Evolutionary conservation across 2,888 invertebrate genomes (phyloP).

Genomic region (Lottia gigantea): DNA sequence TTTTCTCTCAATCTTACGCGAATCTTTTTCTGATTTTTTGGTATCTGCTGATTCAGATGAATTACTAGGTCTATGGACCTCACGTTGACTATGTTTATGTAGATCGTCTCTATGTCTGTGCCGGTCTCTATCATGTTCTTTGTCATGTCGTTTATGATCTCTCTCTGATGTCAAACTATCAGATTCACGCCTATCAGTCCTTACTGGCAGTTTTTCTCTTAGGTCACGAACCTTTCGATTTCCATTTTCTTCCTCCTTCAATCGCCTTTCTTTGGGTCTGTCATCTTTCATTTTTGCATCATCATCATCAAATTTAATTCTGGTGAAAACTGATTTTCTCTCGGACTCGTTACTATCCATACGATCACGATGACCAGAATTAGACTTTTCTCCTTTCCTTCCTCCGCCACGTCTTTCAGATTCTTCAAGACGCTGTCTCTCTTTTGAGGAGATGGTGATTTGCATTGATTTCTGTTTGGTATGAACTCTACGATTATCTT

Average conservation of each 20-base stretch:
- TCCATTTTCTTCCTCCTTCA: slow-evolving; percentile 25
- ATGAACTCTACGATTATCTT: slow-evolving; percentile 26
- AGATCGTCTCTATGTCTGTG: slow-evolving; percentile 1
- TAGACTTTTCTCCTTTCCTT: slow-evolving; percentile 53
- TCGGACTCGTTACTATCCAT: slow-evolving; percentile 24
- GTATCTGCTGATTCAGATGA: slow-evolving; percentile 29
- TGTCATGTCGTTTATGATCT: neutral
- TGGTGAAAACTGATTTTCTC: slow-evolving; percentile 18
- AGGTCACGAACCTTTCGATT: slow-evolving; percentile 14
- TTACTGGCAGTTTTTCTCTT: slow-evolving; percentile 15
- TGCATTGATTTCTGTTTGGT: slow-evolving; percentile 32
- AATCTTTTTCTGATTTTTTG: slow-evolving; percentile 26
- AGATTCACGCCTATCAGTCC: slow-evolving; percentile 19
- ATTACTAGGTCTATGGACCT: slow-evolving; percentile 11
- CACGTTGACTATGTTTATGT: slow-evolving; percentile 16
- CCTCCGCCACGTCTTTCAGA: slow-evolving; percentile 35
- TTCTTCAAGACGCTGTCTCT: slow-evolving; percentile 34
- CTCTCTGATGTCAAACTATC: neutral
- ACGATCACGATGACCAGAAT: slow-evolving; percentile 63
- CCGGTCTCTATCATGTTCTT: neutral
- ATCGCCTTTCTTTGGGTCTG: slow-evolving; percentile 22
- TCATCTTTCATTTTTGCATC: slow-evolving; percentile 27
- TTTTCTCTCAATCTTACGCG: slow-evolving; percentile 22
- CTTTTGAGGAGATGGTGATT: slow-evolving; percentile 40
- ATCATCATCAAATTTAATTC: slow-evolving; percentile 19